phyloP scores from a whole-genome alignment of 2,888 invertebrate genomes.

The Micropterix aruncella region DNA sequence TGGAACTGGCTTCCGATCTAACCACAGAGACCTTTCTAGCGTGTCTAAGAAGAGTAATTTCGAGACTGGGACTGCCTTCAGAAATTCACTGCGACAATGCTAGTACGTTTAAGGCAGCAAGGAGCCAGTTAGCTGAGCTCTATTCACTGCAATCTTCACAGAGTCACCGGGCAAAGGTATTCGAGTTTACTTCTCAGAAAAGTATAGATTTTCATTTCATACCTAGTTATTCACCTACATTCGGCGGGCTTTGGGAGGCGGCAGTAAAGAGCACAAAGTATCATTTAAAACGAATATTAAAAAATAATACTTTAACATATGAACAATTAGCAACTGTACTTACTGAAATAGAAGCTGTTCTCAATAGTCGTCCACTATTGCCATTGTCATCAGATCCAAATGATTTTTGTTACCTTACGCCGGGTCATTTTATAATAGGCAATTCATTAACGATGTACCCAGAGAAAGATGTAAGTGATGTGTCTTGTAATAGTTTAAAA shows the following conservation, averaged over 20 bases:
- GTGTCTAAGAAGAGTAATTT: not conserved
- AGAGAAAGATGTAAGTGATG: too few species aligned
- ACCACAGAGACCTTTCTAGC: not conserved
- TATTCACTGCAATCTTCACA: conserved; percentile 5
- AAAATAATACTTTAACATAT: conserved; percentile 8
- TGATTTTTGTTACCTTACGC: conserved; percentile 8
- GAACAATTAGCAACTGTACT: too few species aligned
- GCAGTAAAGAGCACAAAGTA: too few species aligned
- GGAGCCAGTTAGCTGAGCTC: conserved; percentile 7
- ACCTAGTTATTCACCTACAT: too few species aligned
- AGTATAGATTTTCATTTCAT: too few species aligned
- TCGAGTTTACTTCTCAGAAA: too few species aligned
- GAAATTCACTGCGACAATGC: conserved; percentile 10
- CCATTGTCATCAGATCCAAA: conserved; percentile 7
- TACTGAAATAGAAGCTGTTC: too few species aligned
- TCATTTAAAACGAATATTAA: conserved; percentile 10
- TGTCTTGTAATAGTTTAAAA: too few species aligned
- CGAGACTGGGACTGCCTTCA: conserved; percentile 7
- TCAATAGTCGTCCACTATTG: too few species aligned
- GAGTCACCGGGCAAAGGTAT: conserved; percentile 9
- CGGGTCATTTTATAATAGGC: conserved; percentile 9
- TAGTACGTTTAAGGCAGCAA: conserved; percentile 8
- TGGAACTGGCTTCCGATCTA: too few species aligned
- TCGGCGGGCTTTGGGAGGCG: too few species aligned
- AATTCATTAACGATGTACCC: too few species aligned